phyloP scores from a whole-genome alignment of 2,888 invertebrate species.

The Rhagonycha fulva region DNA sequence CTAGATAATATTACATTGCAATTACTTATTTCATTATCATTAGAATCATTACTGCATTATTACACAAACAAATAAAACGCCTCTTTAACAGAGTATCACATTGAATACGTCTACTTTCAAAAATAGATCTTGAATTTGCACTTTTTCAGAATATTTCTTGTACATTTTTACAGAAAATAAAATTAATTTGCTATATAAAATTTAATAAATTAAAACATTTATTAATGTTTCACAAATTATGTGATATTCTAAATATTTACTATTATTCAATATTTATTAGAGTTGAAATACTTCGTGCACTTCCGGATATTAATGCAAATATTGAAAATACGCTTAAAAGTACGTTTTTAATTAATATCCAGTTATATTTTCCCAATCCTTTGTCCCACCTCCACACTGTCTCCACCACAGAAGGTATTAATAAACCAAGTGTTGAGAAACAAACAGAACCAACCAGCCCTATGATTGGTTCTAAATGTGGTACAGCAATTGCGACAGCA shows the following conservation, averaged over 20 bases:
- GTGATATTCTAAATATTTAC: neutral
- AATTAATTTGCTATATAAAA: neutral
- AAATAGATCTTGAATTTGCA: neutral
- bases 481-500: conserved; percentile 75
- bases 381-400: conserved; percentile 72
- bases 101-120: neutral
- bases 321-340: conserved; percentile 65
- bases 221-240: neutral
- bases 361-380: conserved; percentile 65
- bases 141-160: neutral
- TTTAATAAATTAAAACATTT: neutral
- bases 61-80: neutral
- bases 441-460: conserved; percentile 83
- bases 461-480: conserved; percentile 84
- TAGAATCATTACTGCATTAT: neutral
- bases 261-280: no score
- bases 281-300: neutral
- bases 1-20: neutral
- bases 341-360: conserved; percentile 71
- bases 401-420: conserved; percentile 75
- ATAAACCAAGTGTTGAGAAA: conserved; percentile 69
- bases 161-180: neutral
- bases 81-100: neutral
- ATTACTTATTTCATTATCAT: neutral
- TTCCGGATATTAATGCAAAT: conserved; percentile 70